phyloP scores from a whole-genome alignment of 1,140 invertebrate genomes.

The Archivesica marissinica region DNA sequence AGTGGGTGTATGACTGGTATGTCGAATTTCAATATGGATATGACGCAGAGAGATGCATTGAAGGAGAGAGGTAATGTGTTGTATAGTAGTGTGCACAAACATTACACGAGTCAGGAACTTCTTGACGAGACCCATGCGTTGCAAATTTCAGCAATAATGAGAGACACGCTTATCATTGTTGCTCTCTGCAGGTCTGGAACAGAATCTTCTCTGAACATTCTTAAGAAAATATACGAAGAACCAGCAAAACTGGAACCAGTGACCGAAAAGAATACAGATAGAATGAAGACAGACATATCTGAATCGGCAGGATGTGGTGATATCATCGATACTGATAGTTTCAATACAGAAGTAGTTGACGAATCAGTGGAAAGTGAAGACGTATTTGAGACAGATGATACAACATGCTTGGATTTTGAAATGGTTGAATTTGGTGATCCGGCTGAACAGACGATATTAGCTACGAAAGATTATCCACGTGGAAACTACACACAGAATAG shows the following conservation, averaged over 20 bases:
- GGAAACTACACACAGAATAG: background rate
- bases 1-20: conserved; percentile 16
- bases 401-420: too few species aligned
- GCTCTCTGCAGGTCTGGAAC: background rate
- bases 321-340: background rate
- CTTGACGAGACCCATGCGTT: background rate
- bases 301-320: too few species aligned
- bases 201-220: conserved; percentile 13
- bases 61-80: background rate
- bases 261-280: too few species aligned
- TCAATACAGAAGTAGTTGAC: background rate
- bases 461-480: too few species aligned
- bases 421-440: too few species aligned
- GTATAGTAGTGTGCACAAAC: conserved; percentile 2
- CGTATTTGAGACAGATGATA: background rate
- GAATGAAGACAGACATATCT: too few species aligned
- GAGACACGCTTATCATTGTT: conserved; percentile 4
- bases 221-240: conserved; percentile 11
- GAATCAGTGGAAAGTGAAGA: background rate
- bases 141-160: conserved; percentile 33
- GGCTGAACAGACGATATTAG: too few species aligned
- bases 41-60: background rate
- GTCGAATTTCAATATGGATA: conserved; percentile 31
- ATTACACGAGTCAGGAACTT: conserved; percentile 12
- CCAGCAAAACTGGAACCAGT: background rate